Evolutionary conservation across 2,888 invertebrate species (phyloP), one percentile per base, ranked within the genome.

Genomic region (Callyntrura guangdongensis): DNA sequence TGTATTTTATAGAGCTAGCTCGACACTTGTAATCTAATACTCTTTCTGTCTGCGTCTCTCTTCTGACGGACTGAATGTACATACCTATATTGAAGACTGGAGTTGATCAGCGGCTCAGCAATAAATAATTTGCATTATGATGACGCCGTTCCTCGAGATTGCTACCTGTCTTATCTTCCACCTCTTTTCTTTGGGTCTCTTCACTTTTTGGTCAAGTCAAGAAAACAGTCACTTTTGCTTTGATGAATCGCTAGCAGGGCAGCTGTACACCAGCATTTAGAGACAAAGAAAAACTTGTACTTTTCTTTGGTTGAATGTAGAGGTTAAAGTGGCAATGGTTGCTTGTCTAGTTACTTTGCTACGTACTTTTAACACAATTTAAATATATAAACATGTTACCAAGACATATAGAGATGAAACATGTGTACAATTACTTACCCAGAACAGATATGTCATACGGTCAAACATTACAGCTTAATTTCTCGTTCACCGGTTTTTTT

Each of bases 141-240:
- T 82, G 83, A 64, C 83, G 53, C 64, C 64, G 82, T 64, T 77
- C n/a, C 82, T 49, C 86, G 8, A 36, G 79, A 86, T 45, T 67
- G 91, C 91, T 91, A 91, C 91, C 91, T 91, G 91, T 91, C 87
- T 91, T 91, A 79, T 87, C 83, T 47, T 86, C 59, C 49, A 64
- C 64, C 36, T 36, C 36, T 64, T 82, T 45, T 83, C n/a, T 47
- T 49, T 69, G 56, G 85, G 85, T 45, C 53, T n/a, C 47, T 12
- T 74, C 49, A 59, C 17, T 53, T 77, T 72, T 69, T 85, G 69
- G 56, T 77, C 25, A 53, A 56, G 77, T 56, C 25, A 27, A 22
- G 9, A 25, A 77, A 25, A 45, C 45, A 72, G 69, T 36, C 45
- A 45, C 1, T 67, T 22, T 56, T 56, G 77, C 79, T 56, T 53